Evolutionary conservation across 2,888 invertebrate genomes (phyloP).

Genomic region (Hypselothyrea guttata): DNA sequence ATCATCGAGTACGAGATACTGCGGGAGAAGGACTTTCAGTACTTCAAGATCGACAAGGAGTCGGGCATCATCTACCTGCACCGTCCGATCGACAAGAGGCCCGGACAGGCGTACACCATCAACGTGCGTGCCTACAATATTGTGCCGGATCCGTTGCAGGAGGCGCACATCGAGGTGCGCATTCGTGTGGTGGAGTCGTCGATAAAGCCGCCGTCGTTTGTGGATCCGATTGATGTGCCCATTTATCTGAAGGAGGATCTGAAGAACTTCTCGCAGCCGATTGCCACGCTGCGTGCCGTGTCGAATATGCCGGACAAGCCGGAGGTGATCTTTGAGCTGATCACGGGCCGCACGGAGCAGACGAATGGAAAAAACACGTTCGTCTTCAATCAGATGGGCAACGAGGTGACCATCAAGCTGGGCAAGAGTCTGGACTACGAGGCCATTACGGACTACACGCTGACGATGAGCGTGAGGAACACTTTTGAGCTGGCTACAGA

Average conservation of each 20-base stretch:
- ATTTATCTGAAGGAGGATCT: conserved; percentile 89
- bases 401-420: conserved; percentile 89
- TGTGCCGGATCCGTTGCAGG: conserved; percentile 82
- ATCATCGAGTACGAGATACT: conserved; percentile 87
- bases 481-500: conserved; percentile 91
- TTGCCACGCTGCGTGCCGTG: conserved; percentile 88
- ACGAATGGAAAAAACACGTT: conserved; percentile 92
- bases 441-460: conserved; percentile 90
- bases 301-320: conserved; percentile 90
- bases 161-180: conserved; percentile 89
- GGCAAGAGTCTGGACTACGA: conserved; percentile 92
- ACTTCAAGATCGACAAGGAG: conserved; percentile 91
- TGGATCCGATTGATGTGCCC: conserved; percentile 83
- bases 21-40: conserved; percentile 84
- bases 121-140: conserved; percentile 81
- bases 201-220: conserved; percentile 91
- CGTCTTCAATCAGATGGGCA: conserved; percentile 86
- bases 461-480: conserved; percentile 92
- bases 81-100: conserved; percentile 79
- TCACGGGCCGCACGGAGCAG: conserved; percentile 92
- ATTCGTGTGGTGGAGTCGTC: conserved; percentile 94
- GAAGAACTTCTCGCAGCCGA: conserved; percentile 87
- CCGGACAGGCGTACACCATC: conserved; percentile 80
- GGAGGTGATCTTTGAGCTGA: conserved; percentile 90
- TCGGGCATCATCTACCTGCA: conserved; percentile 91